Evolutionary conservation across 2,113 vertebrate genomes (phyloP).

Genomic region (Psettodes erumei): DNA sequence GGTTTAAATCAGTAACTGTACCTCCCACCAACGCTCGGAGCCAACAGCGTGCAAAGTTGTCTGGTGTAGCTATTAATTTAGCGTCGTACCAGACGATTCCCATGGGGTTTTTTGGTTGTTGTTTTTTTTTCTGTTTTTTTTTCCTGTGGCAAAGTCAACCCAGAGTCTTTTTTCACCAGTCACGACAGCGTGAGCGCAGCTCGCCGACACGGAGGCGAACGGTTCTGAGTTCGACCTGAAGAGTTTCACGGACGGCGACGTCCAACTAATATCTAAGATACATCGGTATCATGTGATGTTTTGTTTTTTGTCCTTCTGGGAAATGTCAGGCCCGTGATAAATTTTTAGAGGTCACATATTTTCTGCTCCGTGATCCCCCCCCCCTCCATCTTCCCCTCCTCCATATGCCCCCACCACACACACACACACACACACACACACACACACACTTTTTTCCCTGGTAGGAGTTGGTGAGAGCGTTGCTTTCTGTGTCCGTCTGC

Average conservation of each 20-base stretch:
- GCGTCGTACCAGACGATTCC: neutral
- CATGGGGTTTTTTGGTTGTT: too few species aligned
- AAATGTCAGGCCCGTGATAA: slow-evolving; percentile 76
- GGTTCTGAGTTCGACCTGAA: neutral
- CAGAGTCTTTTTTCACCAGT: neutral
- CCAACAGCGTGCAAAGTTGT: slow-evolving; percentile 11
- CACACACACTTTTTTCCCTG: slow-evolving; percentile 62
- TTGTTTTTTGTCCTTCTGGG: slow-evolving; percentile 70
- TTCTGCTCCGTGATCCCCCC: slow-evolving; percentile 69
- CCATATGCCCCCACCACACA: slow-evolving; percentile 20
- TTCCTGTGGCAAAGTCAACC: neutral
- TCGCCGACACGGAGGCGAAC: neutral
- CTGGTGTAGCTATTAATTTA: slow-evolving; percentile 15
- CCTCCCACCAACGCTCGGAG: neutral
- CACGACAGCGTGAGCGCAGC: neutral
- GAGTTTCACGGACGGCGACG: slow-evolving; percentile 8
- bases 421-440: slow-evolving; percentile 4
- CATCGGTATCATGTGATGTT: slow-evolving; percentile 49
- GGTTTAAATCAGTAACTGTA: neutral
- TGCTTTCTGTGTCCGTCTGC: slow-evolving; percentile 69
- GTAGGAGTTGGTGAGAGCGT: slow-evolving; percentile 67
- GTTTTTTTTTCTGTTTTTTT: neutral
- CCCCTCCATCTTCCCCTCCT: too few species aligned
- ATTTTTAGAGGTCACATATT: slow-evolving; percentile 76
- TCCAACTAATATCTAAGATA: slow-evolving; percentile 37